phyloP scores from a whole-genome alignment of 2,113 vertebrate species.

The Nothobranchius furzeri region DNA sequence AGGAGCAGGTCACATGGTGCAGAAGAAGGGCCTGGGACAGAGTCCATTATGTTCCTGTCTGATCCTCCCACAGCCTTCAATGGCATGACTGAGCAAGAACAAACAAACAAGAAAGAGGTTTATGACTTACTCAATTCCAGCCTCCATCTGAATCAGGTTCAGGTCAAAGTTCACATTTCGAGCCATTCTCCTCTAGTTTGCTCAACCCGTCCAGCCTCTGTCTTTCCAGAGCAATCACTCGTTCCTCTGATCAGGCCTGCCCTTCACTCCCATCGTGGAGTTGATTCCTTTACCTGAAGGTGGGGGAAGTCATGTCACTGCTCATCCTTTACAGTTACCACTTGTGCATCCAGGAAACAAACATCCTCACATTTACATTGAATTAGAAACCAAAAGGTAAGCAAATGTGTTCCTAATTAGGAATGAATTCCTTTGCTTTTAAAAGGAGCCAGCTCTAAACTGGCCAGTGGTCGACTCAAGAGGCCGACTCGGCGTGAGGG shows the following conservation, averaged over 20 bases:
- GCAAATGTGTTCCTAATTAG: too few relatives aligned
- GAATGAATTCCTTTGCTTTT: too few relatives aligned
- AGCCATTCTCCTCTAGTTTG: conserved; percentile 46
- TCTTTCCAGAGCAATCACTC: conserved; percentile 42
- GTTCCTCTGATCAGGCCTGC: conserved; percentile 37
- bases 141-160: conserved; percentile 42
- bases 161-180: conserved; percentile 62
- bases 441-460: background rate
- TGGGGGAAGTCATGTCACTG: conserved; percentile 39
- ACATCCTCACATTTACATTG: too few relatives aligned
- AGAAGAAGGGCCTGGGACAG: background rate
- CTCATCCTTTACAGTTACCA: conserved; percentile 25
- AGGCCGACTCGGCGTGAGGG: background rate
- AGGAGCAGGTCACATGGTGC: background rate
- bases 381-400: too few relatives aligned
- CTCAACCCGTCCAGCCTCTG: background rate
- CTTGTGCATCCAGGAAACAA: background rate
- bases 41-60: background rate
- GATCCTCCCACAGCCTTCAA: background rate
- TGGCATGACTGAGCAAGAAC: background rate
- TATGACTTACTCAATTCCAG: conserved; percentile 72
- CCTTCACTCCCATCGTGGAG: conserved; percentile 54
- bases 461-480: too few relatives aligned
- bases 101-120: conserved; percentile 3
- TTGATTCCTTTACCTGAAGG: conserved; percentile 32